Conservation (phyloP, 2,113 vertebrate species). For the Bombycilla garrulus region DNA sequence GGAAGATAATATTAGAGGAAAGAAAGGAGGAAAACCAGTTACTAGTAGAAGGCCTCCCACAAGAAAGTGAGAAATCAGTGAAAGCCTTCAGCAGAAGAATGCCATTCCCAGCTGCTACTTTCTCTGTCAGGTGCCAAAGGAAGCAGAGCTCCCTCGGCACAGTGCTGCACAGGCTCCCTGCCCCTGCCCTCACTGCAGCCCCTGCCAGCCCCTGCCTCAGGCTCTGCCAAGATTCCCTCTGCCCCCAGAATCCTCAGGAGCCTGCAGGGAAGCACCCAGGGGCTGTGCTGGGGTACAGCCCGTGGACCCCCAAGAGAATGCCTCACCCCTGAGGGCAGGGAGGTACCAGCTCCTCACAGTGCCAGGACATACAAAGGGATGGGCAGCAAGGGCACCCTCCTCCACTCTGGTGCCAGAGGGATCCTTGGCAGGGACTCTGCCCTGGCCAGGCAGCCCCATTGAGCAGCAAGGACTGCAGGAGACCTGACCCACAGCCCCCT, state of each 20-base stretch:
- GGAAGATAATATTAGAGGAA: background rate
- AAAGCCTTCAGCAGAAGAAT: background rate
- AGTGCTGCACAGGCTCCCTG: background rate
- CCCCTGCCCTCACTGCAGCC: background rate
- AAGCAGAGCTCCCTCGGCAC: background rate
- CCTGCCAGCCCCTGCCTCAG: accelerated
- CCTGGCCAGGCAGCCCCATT: background rate
- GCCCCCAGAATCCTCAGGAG: accelerated
- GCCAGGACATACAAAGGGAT: background rate
- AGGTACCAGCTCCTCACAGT: accelerated
- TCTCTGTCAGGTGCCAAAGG: background rate
- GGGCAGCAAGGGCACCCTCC: background rate
- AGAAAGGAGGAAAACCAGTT: background rate
- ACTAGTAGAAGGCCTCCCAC: background rate
- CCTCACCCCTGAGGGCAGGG: background rate
- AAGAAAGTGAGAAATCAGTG: background rate
- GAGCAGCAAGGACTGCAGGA: background rate
- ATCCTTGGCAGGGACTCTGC: background rate
- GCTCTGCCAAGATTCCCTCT: background rate
- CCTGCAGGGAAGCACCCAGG: background rate
- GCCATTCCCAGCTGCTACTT: background rate
- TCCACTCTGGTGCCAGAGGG: background rate
- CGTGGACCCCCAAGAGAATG: accelerated
- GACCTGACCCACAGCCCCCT: background rate
- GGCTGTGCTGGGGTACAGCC: background rate